phyloP scores from a whole-genome alignment of 1,140 invertebrate species.

The Solenopsis fugax region DNA sequence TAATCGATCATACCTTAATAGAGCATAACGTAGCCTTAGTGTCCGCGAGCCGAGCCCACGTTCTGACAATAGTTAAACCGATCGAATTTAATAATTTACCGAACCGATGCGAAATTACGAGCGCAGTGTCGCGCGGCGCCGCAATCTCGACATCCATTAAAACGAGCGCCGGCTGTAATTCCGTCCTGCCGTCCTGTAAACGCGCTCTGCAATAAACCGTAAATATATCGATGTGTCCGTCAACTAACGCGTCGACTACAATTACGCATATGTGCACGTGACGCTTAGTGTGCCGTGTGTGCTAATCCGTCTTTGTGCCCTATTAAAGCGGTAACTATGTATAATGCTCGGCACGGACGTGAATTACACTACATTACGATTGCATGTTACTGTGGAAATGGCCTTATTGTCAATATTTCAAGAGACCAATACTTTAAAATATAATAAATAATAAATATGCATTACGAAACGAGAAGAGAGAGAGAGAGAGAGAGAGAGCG shows the following conservation, averaged over 20 bases:
- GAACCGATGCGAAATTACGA: conserved; percentile 48
- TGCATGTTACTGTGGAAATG: not conserved
- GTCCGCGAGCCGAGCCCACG: conserved; percentile 13
- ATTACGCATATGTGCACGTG: conserved; percentile 33
- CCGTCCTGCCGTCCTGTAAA: conserved; percentile 20
- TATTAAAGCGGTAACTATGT: conserved; percentile 31
- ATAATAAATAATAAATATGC: conserved; percentile 14
- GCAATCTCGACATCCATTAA: conserved; percentile 61
- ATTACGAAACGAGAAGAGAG: not conserved
- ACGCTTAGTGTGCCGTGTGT: conserved; percentile 10
- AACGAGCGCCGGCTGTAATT: conserved; percentile 57
- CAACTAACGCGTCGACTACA: conserved; percentile 34
- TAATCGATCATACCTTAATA: conserved; percentile 63
- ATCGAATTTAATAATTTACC: conserved; percentile 62
- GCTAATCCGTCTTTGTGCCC: conserved; percentile 44
- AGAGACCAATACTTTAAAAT: conserved; percentile 9
- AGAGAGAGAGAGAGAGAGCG: not conserved
- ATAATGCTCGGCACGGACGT: not conserved
- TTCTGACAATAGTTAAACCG: conserved; percentile 50
- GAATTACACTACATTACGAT: not conserved
- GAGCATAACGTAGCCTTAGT: conserved; percentile 57
- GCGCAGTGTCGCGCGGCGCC: conserved; percentile 6
- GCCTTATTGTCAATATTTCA: not conserved
- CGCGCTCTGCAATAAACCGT: conserved; percentile 48
- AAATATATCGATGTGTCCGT: conserved; percentile 59